Conservation (phyloP, 2,797 vertebrate genomes). For the Nannoperca obscura region DNA sequence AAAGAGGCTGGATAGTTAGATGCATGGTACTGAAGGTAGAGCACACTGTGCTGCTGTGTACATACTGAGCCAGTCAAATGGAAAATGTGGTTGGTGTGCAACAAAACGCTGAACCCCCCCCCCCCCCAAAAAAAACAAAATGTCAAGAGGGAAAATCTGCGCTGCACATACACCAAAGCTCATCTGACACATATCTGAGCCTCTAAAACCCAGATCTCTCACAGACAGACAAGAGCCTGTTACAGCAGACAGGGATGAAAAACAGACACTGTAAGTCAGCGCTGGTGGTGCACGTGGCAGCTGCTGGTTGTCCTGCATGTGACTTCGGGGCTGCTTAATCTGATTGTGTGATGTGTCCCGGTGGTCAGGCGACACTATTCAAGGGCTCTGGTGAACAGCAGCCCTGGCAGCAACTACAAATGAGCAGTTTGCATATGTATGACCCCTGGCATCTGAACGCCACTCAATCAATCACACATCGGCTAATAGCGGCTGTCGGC, state of each 20-base stretch:
- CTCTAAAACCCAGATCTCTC: conserved; percentile 68
- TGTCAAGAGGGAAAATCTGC: conserved; percentile 66
- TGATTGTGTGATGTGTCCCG: conserved; percentile 78
- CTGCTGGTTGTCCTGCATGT: conserved; percentile 74
- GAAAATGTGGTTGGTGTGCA: conserved; percentile 73
- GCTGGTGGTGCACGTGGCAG: conserved; percentile 67
- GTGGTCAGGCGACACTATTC: conserved; percentile 69
- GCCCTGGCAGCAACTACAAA: conserved; percentile 80
- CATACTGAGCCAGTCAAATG: conserved; percentile 51
- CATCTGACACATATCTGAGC: conserved; percentile 67
- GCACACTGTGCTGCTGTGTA: conserved; percentile 41
- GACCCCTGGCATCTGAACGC: conserved; percentile 74
- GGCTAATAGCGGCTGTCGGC: conserved; percentile 46
- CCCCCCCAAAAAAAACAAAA: conserved; percentile 33
- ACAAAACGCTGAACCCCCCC: conserved; percentile 48
- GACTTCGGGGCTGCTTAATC: conserved; percentile 81
- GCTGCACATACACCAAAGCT: conserved; percentile 60
- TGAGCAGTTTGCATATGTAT: conserved; percentile 84
- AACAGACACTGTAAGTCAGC: conserved; percentile 67
- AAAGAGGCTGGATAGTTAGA: conserved; percentile 12
- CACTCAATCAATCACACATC: conserved; percentile 84
- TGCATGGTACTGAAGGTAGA: conserved; percentile 37
- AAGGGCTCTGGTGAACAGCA: conserved; percentile 71
- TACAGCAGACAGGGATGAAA: conserved; percentile 60
- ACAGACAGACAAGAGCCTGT: conserved; percentile 57